Conservation (phyloP, 1,140 invertebrate genomes). For the Elysia chlorotica region DNA sequence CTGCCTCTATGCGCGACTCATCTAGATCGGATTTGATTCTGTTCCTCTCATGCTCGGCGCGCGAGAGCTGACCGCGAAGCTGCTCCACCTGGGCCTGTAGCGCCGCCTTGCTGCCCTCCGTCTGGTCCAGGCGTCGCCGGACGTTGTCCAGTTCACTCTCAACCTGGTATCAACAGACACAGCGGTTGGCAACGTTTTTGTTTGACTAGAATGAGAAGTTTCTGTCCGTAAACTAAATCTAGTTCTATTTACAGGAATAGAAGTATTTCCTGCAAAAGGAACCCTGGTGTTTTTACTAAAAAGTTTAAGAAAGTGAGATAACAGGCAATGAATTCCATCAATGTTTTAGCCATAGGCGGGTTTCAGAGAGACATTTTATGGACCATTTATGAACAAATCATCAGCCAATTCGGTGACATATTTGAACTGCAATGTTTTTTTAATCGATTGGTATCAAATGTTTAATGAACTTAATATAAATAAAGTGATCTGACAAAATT, state of each 20-base stretch:
- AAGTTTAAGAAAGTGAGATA: no score
- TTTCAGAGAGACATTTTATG: not conserved
- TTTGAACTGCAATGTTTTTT: not conserved
- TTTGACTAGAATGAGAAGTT: not conserved
- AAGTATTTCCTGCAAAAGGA: not conserved
- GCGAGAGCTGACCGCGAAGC: conserved; percentile 43
- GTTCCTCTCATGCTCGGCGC: conserved; percentile 43
- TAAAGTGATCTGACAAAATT: no score
- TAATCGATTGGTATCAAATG: no score
- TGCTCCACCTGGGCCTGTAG: conserved; percentile 54
- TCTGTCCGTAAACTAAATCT: not conserved
- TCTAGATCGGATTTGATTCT: conserved; percentile 40
- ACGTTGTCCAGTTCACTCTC: conserved; percentile 51
- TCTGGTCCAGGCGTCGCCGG: conserved; percentile 52
- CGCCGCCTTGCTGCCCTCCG: conserved; percentile 50
- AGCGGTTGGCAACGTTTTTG: no score
- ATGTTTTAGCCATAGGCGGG: not conserved
- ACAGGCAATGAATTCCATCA: not conserved
- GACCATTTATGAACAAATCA: not conserved
- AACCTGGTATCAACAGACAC: no score
- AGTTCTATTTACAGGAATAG: not conserved
- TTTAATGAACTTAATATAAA: no score
- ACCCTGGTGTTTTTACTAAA: no score
- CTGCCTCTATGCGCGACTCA: conserved; percentile 45
- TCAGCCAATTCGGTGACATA: not conserved